A percentile compares a stretch with the other conserved stretches of the same genome.
Evolutionary conservation across 2,888 invertebrate genomes (phyloP).

Genomic region (Melikaiella ostensackeni): DNA sequence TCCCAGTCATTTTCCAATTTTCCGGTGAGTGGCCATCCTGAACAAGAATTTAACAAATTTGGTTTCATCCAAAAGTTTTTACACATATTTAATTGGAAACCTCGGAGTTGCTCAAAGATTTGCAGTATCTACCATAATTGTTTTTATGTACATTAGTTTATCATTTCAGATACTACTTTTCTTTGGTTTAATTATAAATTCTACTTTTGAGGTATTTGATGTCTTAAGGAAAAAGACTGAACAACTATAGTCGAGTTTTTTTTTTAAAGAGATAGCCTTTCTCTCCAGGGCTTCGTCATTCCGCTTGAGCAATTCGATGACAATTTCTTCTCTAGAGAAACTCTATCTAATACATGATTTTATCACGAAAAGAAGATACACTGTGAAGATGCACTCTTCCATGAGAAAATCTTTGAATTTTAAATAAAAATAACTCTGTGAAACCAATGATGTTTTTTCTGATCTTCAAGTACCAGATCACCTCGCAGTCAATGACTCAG

Average conservation of each 20-base stretch:
- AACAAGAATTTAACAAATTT: not conserved
- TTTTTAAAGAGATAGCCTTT: constrained; percentile 5
- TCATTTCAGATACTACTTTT: constrained; percentile 24
- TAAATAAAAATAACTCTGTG: constrained; percentile 15
- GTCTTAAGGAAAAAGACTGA: not conserved
- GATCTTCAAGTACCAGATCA: constrained; percentile 30
- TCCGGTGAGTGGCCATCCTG: too few relatives aligned
- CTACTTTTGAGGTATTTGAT: constrained; percentile 16
- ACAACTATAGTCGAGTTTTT: constrained; percentile 1
- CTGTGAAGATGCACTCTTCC: too few relatives aligned
- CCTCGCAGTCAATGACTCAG: constrained; percentile 19
- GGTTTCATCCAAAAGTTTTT: not conserved
- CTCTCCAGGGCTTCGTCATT: constrained; percentile 20
- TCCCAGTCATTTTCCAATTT: too few relatives aligned
- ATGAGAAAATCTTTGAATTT: constrained; percentile 15
- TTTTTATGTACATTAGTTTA: constrained; percentile 26
- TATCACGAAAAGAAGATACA: constrained; percentile 10
- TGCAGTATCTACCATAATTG: constrained; percentile 8
- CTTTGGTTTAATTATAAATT: constrained; percentile 27
- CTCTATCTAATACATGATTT: constrained; percentile 24
- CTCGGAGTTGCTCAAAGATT: not conserved
- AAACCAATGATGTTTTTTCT: constrained; percentile 16
- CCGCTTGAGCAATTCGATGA: constrained; percentile 19
- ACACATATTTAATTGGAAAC: not conserved
- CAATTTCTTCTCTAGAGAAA: constrained; percentile 35